These are phyloP conservation scores for Apus apus DNA, from an alignment of 2,113 vertebrate genomes.

Conservation along the genomic window DNA sequence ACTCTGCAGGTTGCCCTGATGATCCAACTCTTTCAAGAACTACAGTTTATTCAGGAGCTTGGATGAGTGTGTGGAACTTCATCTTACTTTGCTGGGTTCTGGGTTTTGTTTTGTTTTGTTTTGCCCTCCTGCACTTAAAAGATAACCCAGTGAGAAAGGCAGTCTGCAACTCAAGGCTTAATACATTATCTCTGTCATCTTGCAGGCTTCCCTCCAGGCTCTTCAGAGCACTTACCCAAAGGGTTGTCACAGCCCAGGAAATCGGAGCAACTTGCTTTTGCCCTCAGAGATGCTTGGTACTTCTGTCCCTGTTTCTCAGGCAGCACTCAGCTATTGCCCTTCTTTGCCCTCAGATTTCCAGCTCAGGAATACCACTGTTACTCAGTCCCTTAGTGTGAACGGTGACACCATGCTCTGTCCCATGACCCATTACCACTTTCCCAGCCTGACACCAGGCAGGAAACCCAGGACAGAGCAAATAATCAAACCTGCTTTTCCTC, in stretches of 20 bases:
- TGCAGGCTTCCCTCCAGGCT: not conserved
- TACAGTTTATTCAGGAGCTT: not conserved
- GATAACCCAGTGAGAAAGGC: not conserved
- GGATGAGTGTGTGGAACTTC: not conserved
- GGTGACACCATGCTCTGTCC: fast-evolving
- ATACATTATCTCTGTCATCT: not conserved
- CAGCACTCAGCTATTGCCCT: fast-evolving
- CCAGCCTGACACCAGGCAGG: not conserved
- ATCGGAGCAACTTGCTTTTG: not conserved
- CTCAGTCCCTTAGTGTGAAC: fast-evolving
- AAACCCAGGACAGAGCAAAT: not conserved
- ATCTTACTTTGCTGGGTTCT: not conserved
- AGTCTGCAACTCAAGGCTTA: not conserved
- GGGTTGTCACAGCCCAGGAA: not conserved
- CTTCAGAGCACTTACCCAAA: not conserved
- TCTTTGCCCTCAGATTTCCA: not conserved
- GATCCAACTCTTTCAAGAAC: not conserved
- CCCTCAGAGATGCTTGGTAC: not conserved
- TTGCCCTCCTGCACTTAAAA: not conserved
- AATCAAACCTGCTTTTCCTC: not conserved
- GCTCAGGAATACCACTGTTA: not conserved
- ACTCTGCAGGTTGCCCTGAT: not conserved
- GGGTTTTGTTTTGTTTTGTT: too few species aligned
- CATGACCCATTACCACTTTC: fast-evolving
- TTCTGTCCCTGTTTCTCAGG: not conserved